Evolutionary conservation across 2,888 invertebrate species (phyloP), one percentile per base, ranked within the genome.

Genomic region (Parelbella ahira): DNA sequence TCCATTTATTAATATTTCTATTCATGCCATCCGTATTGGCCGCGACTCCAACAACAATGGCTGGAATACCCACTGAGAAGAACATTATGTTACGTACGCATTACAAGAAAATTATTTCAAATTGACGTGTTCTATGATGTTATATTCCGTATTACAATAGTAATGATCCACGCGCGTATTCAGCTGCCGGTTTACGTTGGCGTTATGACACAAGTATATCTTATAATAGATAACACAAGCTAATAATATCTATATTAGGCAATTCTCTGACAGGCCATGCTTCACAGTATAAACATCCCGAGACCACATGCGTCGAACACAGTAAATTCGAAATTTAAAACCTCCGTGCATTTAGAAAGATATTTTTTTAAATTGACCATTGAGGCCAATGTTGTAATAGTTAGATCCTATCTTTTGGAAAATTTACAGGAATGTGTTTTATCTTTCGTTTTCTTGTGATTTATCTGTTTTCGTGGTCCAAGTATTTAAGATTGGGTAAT

Each of bases 61-160:
- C 33, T 13, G 11, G 33, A 28, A 34, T 39, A 38, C 39, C 43
- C 34, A 43, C 30, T 27, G 36, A 37, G 37, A 15, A 21, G 32
- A 37, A 37, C 45, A 48, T 44, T 44, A 28, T 44, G 39, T 37
- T 29, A 7, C 23, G 60, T 54, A 7, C 23, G 60, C 54, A 59
- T 71, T 74, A 75, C 63, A 64, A 64, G 64, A 63, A 69, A 71
- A 76, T 74, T 71, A 75, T 76, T 66, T 65, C 69, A 73, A 73
- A 70, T 68, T 64, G 74, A 61, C 56, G 50, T 51, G 51, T 54
- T 55, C 48, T 60, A 53, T 58, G 49, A 53, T 37, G 45, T 56
- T 56, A 55, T 53, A 44, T 56, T 51, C 56, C 48, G 49, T 53
- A 54, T 49, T 49, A 51, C 49, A 51, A 56, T 56, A 46, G 53